Percentiles rank a stretch among this genome's conserved stretches.
Evolutionary conservation across 2,113 vertebrate species (phyloP).

Genomic region (Gymnogyps californianus): DNA sequence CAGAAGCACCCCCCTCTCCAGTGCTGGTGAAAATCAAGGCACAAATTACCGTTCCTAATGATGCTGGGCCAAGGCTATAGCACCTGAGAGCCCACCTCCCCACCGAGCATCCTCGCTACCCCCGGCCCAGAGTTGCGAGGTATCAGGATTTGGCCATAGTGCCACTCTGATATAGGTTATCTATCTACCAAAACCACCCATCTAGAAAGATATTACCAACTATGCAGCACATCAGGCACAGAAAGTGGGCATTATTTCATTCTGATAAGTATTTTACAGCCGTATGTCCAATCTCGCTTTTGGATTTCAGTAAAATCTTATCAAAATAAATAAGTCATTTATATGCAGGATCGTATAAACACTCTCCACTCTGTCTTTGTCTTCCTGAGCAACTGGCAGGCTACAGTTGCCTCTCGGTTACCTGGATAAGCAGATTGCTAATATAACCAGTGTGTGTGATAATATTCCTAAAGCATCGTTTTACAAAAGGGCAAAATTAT

Average conservation of each 20-base stretch:
- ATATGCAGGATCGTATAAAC: slow-evolving; percentile 43
- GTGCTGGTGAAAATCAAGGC: background rate
- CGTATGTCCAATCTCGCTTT: background rate
- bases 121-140: background rate
- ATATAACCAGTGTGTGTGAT: slow-evolving; percentile 16
- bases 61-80: background rate
- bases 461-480: slow-evolving; percentile 24
- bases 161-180: background rate
- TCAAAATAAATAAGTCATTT: slow-evolving; percentile 59
- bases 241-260: background rate
- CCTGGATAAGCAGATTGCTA: slow-evolving; percentile 38
- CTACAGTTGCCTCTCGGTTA: background rate
- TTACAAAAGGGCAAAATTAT: slow-evolving; percentile 16
- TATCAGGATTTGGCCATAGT: background rate
- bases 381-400: background rate
- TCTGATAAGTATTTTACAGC: background rate
- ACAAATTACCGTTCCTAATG: background rate
- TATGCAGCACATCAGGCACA: background rate
- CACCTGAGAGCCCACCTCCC: background rate
- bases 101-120: fast-evolving
- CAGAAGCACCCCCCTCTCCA: background rate
- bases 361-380: slow-evolving; percentile 34
- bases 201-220: background rate
- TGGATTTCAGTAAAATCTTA: slow-evolving; percentile 34
- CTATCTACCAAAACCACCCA: background rate